Evolutionary conservation across 2,888 invertebrate species (phyloP), one percentile per base, ranked within the genome.

Genomic region (Caenorhabditis drosophilae): DNA sequence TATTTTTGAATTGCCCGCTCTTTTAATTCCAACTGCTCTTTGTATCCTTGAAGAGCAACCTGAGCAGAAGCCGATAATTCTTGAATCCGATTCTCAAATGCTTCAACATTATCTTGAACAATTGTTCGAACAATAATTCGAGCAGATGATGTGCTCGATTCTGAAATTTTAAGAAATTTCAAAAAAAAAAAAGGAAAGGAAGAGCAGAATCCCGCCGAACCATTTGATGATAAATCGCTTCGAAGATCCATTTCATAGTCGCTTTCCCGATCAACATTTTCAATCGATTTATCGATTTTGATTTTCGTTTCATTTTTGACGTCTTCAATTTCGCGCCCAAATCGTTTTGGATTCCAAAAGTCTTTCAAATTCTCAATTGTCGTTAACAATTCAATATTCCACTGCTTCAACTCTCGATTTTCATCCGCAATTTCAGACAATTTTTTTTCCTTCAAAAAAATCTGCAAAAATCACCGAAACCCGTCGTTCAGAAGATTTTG

Each of bases 21-120:
- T 38, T 78, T 79, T 26, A 73, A 66, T 18, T 59, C 57, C 31
- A 81, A 47, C 66, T 81, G 81, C 26, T 77, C 78, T 67, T 76
- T 73, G 47, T 78, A 80, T 25, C 64, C 76, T 42, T 76, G 69
- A n/a, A 80, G 67, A 35, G 70, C 70, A 34, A 72, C 27, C 40
- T 71, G 63, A 15, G 80, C 77, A 12, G 76, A 62, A 38, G 74
- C 62, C 46, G 66, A 76, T 15, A 79, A 59, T 46, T 68, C 61
- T 25, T 68, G 54, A 23, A 80, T 64, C 44, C 75, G 56, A 25
- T 54, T 53, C 42, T 78, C 73, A 41, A 72, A 79, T 22, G 73
- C 71, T 22, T 62, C 51, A 15, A 75, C 66, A 46, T 79, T 79
- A 59, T 80, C 80, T 35, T 73, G 59, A n/a, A 78, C 62, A 6